A percentile compares a stretch with the other conserved stretches of the same genome.
These are phyloP conservation scores for Athetis lepigone DNA, from an alignment of 2,888 invertebrate species.

Conservation along the genomic window DNA sequence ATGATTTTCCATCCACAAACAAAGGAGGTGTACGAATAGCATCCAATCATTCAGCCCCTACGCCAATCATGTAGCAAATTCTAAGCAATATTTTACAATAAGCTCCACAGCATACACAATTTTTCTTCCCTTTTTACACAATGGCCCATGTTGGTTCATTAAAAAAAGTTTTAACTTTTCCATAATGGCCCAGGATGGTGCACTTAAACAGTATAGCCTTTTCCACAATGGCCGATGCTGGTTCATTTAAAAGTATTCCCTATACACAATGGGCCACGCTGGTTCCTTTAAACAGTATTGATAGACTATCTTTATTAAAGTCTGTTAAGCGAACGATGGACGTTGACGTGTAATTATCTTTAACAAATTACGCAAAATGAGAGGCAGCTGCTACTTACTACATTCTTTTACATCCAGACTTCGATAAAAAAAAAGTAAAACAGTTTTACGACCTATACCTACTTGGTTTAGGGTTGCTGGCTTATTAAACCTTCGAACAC, in stretches of 20 bases:
- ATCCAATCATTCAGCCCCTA: too few species aligned
- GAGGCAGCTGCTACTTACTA: slow-evolving; percentile 40
- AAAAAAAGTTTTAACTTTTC: too few species aligned
- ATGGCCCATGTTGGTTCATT: slow-evolving; percentile 18
- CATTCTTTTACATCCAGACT: slow-evolving; percentile 38
- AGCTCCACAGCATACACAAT: background rate
- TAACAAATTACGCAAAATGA: slow-evolving; percentile 56
- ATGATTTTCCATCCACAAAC: too few species aligned
- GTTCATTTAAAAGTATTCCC: too few species aligned
- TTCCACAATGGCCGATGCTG: too few species aligned
- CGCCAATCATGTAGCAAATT: too few species aligned
- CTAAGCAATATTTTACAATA: background rate
- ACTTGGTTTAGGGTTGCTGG: slow-evolving; percentile 36
- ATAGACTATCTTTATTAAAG: slow-evolving; percentile 17
- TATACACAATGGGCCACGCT: too few species aligned
- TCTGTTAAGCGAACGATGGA: slow-evolving; percentile 28
- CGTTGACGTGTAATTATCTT: slow-evolving; percentile 37
- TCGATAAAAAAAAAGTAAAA: slow-evolving; percentile 41
- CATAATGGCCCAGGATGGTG: too few species aligned
- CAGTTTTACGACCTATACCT: slow-evolving; percentile 42
- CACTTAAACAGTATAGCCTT: too few species aligned
- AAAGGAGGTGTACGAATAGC: too few species aligned
- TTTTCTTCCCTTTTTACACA: slow-evolving; percentile 2
- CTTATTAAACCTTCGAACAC: too few species aligned
- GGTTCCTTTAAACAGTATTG: slow-evolving; percentile 24